Evolutionary conservation across 2,797 vertebrate species (phyloP).

Genomic region (Molossus alvarezi): DNA sequence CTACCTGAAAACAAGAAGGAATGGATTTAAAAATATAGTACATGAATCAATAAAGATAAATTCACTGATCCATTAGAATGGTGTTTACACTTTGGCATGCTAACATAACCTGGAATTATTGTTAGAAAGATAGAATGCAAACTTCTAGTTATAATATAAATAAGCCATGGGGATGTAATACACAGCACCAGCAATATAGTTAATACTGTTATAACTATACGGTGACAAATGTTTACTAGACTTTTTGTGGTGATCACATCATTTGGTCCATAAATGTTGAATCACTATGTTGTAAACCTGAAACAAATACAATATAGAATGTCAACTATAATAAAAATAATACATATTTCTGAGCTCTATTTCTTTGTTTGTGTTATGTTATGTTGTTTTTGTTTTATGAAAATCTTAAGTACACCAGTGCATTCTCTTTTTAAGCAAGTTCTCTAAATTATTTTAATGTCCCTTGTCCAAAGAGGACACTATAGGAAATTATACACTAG

Average conservation of each 20-base stretch:
- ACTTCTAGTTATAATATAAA: not conserved
- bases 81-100: not conserved
- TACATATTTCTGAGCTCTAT: not conserved
- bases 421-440: slow-evolving; percentile 9
- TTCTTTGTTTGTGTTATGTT: not conserved
- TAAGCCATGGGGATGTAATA: not conserved
- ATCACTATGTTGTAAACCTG: not conserved
- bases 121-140: not conserved
- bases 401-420: not conserved
- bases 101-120: not conserved
- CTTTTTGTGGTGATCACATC: not conserved
- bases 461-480: not conserved
- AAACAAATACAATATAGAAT: not conserved
- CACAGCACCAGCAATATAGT: not conserved
- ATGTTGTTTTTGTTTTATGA: not conserved
- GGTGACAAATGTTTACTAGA: not conserved
- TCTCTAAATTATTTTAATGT: not conserved
- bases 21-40: not conserved
- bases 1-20: not conserved
- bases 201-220: not conserved
- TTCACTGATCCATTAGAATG: not conserved
- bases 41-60: not conserved
- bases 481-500: not conserved
- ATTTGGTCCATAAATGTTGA: not conserved
- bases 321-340: not conserved